Percentiles rank a stretch among this genome's conserved stretches.
phyloP scores from a whole-genome alignment of 2,797 vertebrate genomes.

The Erpetoichthys calabaricus region DNA sequence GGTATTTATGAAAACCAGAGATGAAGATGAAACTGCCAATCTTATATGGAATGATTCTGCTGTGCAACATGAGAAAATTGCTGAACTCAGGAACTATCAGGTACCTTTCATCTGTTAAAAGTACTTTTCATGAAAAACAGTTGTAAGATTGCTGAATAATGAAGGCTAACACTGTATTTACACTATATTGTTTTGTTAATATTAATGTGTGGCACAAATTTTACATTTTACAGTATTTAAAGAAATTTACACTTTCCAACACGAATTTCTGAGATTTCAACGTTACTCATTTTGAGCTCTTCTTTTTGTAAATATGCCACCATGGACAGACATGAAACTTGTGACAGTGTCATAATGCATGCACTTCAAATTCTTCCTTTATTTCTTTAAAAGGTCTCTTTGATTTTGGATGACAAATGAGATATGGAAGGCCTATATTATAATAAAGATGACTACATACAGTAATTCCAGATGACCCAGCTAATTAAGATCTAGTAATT shows the following conservation, averaged over 20 bases:
- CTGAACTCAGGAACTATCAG: slow-evolving; percentile 95
- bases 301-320: no score
- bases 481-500: no score
- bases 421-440: no score
- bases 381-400: not conserved
- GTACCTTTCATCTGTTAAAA: slow-evolving; percentile 32
- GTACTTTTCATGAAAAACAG: no score
- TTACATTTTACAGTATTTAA: no score
- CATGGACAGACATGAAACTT: no score
- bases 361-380: not conserved
- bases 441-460: no score
- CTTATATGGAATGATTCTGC: slow-evolving; percentile 95
- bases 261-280: no score
- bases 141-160: not conserved
- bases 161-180: not conserved
- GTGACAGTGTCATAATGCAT: not conserved
- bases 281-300: no score
- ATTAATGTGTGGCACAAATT: not conserved
- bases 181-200: not conserved
- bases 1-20: slow-evolving; percentile 75
- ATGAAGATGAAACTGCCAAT: slow-evolving; percentile 92
- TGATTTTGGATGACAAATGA: not conserved
- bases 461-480: no score
- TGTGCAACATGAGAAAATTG: slow-evolving; percentile 92
- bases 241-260: no score